These are phyloP conservation scores for Myodes glareolus DNA, from an alignment of 2,113 vertebrate genomes.

Conservation along the genomic window DNA sequence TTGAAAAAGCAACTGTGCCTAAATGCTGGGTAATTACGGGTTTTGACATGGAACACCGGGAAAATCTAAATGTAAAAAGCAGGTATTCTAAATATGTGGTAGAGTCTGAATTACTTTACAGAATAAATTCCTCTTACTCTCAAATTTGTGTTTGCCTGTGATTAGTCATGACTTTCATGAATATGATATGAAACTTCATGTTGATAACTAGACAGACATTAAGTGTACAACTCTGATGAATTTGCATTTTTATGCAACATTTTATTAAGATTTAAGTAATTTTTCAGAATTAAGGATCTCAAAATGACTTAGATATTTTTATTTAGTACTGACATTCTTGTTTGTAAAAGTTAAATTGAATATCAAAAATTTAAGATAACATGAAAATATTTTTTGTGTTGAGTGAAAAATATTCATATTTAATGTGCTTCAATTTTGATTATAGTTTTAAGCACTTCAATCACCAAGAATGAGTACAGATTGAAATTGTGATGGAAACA, in stretches of 20 bases:
- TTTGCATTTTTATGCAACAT: neutral
- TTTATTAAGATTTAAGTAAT: neutral
- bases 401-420: constrained; percentile 41
- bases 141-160: neutral
- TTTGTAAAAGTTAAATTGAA: constrained; percentile 11
- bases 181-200: neutral
- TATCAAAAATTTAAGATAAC: neutral
- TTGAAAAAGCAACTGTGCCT: neutral
- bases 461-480: neutral
- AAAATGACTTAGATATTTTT: constrained; percentile 22
- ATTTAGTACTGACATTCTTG: constrained; percentile 10
- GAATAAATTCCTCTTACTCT: neutral
- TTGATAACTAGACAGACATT: neutral
- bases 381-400: neutral
- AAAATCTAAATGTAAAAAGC: neutral
- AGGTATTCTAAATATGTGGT: neutral
- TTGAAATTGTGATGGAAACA: neutral
- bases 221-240: constrained; percentile 18
- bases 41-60: neutral
- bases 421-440: neutral
- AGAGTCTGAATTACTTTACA: neutral
- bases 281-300: constrained; percentile 34
- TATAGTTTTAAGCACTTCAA: neutral
- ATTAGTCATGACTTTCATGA: neutral
- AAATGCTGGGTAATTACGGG: neutral